Evolutionary conservation across 1,140 invertebrate genomes (phyloP).

Genomic region (Melitaea cinxia): DNA sequence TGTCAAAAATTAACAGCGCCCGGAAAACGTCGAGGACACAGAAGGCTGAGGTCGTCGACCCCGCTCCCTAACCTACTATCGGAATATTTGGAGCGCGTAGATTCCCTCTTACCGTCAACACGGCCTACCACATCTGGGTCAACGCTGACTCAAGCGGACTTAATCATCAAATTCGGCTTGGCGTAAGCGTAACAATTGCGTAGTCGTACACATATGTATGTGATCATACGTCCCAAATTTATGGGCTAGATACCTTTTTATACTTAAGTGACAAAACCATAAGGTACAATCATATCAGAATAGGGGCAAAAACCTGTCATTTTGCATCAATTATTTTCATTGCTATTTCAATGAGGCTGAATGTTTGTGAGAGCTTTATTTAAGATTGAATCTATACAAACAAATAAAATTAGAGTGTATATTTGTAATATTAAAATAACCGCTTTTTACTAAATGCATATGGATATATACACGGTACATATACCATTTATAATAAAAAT

Average conservation of each 20-base stretch:
- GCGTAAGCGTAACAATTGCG: conserved; percentile 63
- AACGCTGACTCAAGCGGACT: conserved; percentile 71
- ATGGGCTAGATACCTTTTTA: neutral
- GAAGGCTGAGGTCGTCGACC: conserved; percentile 62
- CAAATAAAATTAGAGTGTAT: too few relatives aligned
- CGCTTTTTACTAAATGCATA: too few relatives aligned
- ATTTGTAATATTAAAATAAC: too few relatives aligned
- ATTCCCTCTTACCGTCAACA: conserved; percentile 64
- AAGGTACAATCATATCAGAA: neutral
- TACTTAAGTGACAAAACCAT: conserved; percentile 1
- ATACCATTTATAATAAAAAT: too few relatives aligned
- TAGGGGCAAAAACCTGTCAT: neutral
- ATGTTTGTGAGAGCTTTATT: too few relatives aligned
- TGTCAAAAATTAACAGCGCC: conserved; percentile 48
- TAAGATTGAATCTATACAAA: too few relatives aligned
- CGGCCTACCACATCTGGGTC: conserved; percentile 69
- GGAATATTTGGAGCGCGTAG: conserved; percentile 75
- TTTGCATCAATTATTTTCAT: neutral
- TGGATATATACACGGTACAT: too few relatives aligned
- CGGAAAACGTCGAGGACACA: conserved; percentile 58
- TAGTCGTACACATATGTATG: conserved; percentile 39
- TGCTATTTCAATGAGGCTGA: too few relatives aligned
- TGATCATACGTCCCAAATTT: conserved; percentile 32
- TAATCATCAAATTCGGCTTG: conserved; percentile 70
- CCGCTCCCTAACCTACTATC: conserved; percentile 76